phyloP scores from a whole-genome alignment of 2,888 invertebrate genomes.

The Helleia helle region DNA sequence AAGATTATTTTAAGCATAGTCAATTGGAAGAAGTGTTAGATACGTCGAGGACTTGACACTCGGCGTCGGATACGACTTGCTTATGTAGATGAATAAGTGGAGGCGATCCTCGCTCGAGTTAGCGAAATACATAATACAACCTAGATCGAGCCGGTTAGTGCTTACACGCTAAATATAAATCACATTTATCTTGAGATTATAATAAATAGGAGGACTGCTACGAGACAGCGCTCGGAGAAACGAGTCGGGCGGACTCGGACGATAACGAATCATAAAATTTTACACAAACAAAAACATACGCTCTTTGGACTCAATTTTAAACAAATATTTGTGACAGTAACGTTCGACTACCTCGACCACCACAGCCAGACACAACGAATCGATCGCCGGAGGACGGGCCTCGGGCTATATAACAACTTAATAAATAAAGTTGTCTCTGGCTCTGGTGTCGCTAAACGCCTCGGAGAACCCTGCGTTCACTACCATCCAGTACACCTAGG shows the following conservation, averaged over 20 bases:
- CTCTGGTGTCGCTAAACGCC: too few species aligned
- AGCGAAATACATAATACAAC: constrained; percentile 25
- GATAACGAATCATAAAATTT: constrained; percentile 33
- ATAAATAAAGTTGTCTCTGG: too few species aligned
- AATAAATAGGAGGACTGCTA: constrained; percentile 63
- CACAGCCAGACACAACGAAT: not conserved
- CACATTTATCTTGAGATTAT: constrained; percentile 68
- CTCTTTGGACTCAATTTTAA: constrained; percentile 55
- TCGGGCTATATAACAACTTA: too few species aligned
- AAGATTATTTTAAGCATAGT: constrained; percentile 54
- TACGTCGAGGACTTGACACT: constrained; percentile 26
- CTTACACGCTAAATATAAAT: constrained; percentile 60
- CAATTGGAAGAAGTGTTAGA: constrained; percentile 34
- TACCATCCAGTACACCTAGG: not conserved
- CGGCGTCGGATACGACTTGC: constrained; percentile 49
- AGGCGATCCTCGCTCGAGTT: constrained; percentile 47
- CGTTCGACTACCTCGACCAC: constrained; percentile 40
- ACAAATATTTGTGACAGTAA: constrained; percentile 52
- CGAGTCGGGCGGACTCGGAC: constrained; percentile 52
- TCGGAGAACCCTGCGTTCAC: not conserved
- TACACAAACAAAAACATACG: constrained; percentile 39
- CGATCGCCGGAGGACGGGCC: not conserved
- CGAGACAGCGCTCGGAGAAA: constrained; percentile 60
- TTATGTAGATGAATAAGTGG: constrained; percentile 58
- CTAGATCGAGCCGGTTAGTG: constrained; percentile 46